Evolutionary conservation across 2,888 invertebrate genomes (phyloP), one percentile per base, ranked within the genome.

Genomic region (Scaptomyza polygonia): DNA sequence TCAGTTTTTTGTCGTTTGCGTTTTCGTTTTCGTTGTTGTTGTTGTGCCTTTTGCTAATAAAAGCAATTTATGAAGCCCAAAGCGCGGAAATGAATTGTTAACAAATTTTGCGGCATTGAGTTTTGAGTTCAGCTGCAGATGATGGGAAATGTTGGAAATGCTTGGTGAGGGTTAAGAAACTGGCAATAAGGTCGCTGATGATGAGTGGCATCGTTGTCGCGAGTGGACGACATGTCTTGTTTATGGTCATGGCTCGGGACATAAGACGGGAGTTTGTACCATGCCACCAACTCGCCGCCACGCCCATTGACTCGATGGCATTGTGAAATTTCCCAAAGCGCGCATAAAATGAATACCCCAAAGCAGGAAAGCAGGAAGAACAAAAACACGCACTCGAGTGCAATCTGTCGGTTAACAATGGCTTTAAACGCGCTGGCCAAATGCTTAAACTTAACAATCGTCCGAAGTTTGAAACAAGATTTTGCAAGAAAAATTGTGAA

Each of bases 51-150:
- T 68, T 9, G 88, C 88, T 88, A 88, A 82, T 82, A 82, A 88
- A 87, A 82, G 83, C 88, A 83, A 83, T 88, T 83, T 83, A 88
- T 83, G 88, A 74, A 86, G 86, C 88, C 88, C 82, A 83, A 77
- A 83, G 82, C 82, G 86, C 86, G 88, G 86, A 88, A 83, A 83
- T 79, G 82, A 86, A 83, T 83, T 88, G 88, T 86, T 83, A 83
- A 83, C 82, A 82, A 79, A 79, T 79, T 79, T 79, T 78, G 74
- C 64, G 77, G 74, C 77, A 47, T 57, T 72, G 72, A 72, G 53
- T 62, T 72, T 49, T 53, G 61, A 47, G 72, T 48, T 39, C 12
- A 5, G 42, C 67, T 52, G 25, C 72, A 69, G 68, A 47, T 47
- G 68, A 45, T 43, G 57, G 36, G 16, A 42, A 51, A 39, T 39